These are phyloP conservation scores for Parnassius orleans DNA, from an alignment of 2,888 invertebrate genomes.

Conservation along the genomic window DNA sequence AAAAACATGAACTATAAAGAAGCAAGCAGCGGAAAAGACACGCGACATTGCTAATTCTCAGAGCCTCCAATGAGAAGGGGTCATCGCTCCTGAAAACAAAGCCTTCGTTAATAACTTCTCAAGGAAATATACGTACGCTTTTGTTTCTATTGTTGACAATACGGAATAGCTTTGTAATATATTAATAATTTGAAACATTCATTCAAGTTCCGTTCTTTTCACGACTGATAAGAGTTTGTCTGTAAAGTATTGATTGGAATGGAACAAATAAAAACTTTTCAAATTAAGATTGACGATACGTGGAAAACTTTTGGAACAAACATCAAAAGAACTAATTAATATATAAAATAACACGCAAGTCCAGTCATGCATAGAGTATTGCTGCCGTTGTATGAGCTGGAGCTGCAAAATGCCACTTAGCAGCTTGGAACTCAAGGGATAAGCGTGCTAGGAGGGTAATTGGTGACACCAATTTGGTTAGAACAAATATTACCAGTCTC, in stretches of 20 bases:
- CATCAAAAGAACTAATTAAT: too few relatives aligned
- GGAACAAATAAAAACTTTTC: too few relatives aligned
- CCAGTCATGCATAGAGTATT: too few relatives aligned
- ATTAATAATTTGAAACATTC: conserved; percentile 17
- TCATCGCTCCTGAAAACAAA: conserved; percentile 74
- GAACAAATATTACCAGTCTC: too few relatives aligned
- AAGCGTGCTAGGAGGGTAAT: too few relatives aligned
- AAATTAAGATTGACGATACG: too few relatives aligned
- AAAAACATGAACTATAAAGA: conserved; percentile 75
- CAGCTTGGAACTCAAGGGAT: too few relatives aligned
- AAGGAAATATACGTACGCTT: conserved; percentile 36
- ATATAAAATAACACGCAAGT: too few relatives aligned
- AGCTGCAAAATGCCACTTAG: too few relatives aligned
- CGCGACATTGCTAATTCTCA: conserved; percentile 60
- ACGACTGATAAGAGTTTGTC: neutral
- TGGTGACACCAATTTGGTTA: too few relatives aligned
- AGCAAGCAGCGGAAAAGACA: conserved; percentile 54
- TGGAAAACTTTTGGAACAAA: too few relatives aligned
- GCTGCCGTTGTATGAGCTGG: too few relatives aligned
- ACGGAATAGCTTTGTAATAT: conserved; percentile 8
- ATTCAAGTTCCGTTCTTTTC: conserved; percentile 4
- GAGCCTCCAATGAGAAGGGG: conserved; percentile 43
- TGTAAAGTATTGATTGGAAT: neutral
- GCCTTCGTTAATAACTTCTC: conserved; percentile 56
- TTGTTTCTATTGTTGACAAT: conserved; percentile 15